A percentile compares a stretch with the other conserved stretches of the same genome.
Conservation (phyloP, 2,113 vertebrate genomes). For the Argyrosomus japonicus region DNA sequence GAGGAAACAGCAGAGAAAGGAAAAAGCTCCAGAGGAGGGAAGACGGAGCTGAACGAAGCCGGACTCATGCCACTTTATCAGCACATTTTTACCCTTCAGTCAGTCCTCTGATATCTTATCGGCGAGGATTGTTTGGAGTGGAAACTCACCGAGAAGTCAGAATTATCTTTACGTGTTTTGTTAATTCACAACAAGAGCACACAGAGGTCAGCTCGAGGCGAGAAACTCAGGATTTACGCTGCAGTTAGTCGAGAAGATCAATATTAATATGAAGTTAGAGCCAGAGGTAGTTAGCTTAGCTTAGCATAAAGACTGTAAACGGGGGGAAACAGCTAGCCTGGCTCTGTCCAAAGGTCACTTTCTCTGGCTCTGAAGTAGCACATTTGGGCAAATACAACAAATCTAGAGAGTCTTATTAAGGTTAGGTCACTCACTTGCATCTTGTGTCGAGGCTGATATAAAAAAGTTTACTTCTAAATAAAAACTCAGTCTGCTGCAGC, state of each 20-base stretch:
- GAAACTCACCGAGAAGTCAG: neutral
- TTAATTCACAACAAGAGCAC: neutral
- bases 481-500: neutral
- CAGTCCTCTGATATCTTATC: conserved; percentile 1
- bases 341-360: too few relatives aligned
- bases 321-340: neutral
- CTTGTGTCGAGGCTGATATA: neutral
- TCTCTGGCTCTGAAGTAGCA: too few relatives aligned
- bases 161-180: neutral
- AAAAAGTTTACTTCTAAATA: neutral
- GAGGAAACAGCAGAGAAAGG: conserved; percentile 32
- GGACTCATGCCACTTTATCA: conserved; percentile 71
- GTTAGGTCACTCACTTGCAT: neutral
- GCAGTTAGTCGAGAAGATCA: too few relatives aligned
- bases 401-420: neutral
- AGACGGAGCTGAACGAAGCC: conserved; percentile 1
- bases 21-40: conserved; percentile 20
- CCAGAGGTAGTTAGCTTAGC: conserved; percentile 1
- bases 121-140: neutral
- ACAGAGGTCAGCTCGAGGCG: neutral
- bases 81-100: conserved; percentile 8
- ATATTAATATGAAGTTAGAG: neutral
- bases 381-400: neutral
- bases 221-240: neutral
- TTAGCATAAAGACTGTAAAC: neutral